Base-by-base conservation (phyloP, 1,140 invertebrate genomes). In the Drosophila guanche region DNA sequence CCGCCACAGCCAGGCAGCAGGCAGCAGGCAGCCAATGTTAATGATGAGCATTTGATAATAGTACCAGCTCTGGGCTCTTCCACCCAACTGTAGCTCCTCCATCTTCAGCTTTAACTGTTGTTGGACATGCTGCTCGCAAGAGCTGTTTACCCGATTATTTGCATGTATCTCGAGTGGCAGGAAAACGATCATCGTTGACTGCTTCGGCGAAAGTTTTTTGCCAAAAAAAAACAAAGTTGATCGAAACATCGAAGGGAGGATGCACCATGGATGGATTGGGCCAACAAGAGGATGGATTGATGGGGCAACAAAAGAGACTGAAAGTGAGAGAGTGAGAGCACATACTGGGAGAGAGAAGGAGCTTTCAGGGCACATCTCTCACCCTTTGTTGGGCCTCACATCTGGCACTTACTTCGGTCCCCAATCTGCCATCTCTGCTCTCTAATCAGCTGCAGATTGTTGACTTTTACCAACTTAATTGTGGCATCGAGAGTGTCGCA, bases 31-130 rank as follows among this genome's bases (percentile, higher is more conserved):
- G 50, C 67, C 75, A 85, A 85, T 86, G 77, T 75, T 86, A 78
- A 77, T 81, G 81, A 81, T 74, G 77, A 88, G 81, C 81, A 88
- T 86, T 88, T 88, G 81, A 81, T 88, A 88, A 86, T 86, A 74
- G 61, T 50, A 12, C 33, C 4, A 66, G 55, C 58, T 57, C 33
- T 20, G 46, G 40, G 10, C 33, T 29, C 58, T 54, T 3, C 53
- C 43, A 8, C 14, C 43, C 33, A 12, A 27, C 50, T 43, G 16
- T 4, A 37, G 33, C 33, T 12, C 27, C 46, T 8, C 42, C 45
- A 56, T 55, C 47, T 56, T 51, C 58, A 43, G 50, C 45, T 37
- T 66, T 71, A 77, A 59, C 55, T 65, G 41, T 54, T 76, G 48
- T 70, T 61, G 52, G 56, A 79, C 51, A 74, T 73, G 62, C 56